These are phyloP conservation scores for Chrysolina oricalcia DNA, from an alignment of 2,888 invertebrate species.

Conservation along the genomic window DNA sequence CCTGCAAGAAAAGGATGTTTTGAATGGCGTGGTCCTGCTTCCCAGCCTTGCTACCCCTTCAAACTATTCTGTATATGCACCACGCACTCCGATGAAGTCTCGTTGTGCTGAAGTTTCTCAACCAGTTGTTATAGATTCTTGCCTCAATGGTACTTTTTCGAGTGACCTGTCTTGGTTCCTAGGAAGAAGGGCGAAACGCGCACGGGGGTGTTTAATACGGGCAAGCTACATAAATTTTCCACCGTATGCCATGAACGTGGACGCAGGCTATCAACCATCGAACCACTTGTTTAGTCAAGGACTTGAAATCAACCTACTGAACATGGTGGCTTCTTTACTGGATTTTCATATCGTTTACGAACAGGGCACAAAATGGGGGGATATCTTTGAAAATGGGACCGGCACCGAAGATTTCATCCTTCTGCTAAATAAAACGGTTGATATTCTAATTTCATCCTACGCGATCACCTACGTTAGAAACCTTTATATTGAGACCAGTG, in stretches of 20 bases:
- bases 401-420: neutral
- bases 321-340: neutral
- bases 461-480: neutral
- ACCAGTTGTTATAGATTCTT: neutral
- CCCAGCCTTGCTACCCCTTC: neutral
- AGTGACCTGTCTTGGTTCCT: neutral
- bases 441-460: neutral
- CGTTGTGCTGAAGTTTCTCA: neutral
- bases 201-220: neutral
- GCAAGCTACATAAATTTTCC: neutral
- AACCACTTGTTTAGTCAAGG: neutral
- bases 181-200: neutral
- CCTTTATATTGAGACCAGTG: neutral
- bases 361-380: neutral
- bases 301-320: neutral
- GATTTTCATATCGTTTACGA: neutral
- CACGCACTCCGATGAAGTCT: neutral
- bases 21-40: neutral
- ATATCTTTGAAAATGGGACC: neutral
- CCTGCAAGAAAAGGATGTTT: neutral
- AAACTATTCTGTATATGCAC: neutral
- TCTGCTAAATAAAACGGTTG: neutral
- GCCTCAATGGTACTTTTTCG: neutral
- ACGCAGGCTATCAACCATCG: neutral
- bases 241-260: neutral